Evolutionary conservation across 2,113 vertebrate genomes (phyloP), one percentile per base, ranked within the genome.

Genomic region (Cochlearius cochlearius): DNA sequence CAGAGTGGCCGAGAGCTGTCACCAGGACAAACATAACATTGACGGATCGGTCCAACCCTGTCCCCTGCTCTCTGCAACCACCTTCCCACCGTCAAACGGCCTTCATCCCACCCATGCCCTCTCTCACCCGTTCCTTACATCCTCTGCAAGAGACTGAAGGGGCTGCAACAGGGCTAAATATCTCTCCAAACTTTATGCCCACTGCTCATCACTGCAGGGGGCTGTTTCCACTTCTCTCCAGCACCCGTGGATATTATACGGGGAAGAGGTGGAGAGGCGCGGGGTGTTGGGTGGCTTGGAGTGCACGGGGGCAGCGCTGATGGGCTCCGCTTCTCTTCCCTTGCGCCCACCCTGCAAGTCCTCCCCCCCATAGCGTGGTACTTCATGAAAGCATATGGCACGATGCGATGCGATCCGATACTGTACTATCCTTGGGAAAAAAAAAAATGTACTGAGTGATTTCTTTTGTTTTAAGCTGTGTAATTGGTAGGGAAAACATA

Each of bases 401-500:
- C 1, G 2, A 21, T 43, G 69, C 5, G 36, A 82, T 82, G 69
- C 5, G 36, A 82, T 82, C 55, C 0, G 2, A 76, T 83, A 26
- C 41, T 20, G 6, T n/a, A 5, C 84, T 52, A 8, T 87, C 52
- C 84, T 81, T 58, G 39, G 41, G 11, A 3, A 14, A 45, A 21
- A 17, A 26, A 18, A 38, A 47, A 25, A 14, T 20, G 47, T 79
- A 64, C 67, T 63, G 86, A 91, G 94, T 85, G 77, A 73, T 79
- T 87, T 60, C 63, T 96, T 97, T 94, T 86, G 92, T 41, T 93
- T 95, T 90, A 91, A 88, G 92, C 91, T 90, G 90, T 58, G 41
- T 92, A 80, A 93, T 87, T 52, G 77, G 88, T 93, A 85, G 96
- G 76, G 88, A 81, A 97, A 95, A 97, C n/a, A 94, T 74, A 96